Conservation (phyloP, 2,113 vertebrate species). For the Alexandromys fortis region DNA sequence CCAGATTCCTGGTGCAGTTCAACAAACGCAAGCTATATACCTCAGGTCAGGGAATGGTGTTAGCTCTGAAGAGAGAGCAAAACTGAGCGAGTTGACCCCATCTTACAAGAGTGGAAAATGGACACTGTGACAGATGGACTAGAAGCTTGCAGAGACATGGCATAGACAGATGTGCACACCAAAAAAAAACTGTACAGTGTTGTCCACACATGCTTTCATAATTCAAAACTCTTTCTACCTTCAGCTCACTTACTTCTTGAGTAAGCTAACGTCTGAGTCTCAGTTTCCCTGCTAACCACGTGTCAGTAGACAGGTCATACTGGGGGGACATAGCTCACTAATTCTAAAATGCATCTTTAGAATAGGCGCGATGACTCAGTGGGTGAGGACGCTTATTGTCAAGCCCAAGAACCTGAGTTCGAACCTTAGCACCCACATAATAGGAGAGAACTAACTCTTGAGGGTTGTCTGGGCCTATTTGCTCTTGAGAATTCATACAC, state of each 20-base stretch:
- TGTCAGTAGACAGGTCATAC: background rate
- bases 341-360: background rate
- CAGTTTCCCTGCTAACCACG: background rate
- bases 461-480: background rate
- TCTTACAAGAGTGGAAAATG: too few relatives aligned
- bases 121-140: rapidly evolving
- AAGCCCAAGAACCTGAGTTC: background rate
- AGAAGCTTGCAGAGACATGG: background rate
- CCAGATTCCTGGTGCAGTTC: background rate
- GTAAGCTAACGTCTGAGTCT: background rate
- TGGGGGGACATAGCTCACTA: background rate
- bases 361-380: background rate
- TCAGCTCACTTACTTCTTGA: background rate
- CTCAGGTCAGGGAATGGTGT: background rate
- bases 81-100: background rate
- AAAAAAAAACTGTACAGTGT: background rate
- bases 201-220: background rate
- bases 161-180: background rate
- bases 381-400: background rate
- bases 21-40: background rate
- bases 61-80: background rate
- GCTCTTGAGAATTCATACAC: too few relatives aligned
- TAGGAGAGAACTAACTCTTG: background rate
- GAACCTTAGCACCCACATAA: background rate
- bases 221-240: background rate